These are phyloP conservation scores for Stercorarius parasiticus DNA, from an alignment of 2,113 vertebrate genomes.

Conservation along the genomic window DNA sequence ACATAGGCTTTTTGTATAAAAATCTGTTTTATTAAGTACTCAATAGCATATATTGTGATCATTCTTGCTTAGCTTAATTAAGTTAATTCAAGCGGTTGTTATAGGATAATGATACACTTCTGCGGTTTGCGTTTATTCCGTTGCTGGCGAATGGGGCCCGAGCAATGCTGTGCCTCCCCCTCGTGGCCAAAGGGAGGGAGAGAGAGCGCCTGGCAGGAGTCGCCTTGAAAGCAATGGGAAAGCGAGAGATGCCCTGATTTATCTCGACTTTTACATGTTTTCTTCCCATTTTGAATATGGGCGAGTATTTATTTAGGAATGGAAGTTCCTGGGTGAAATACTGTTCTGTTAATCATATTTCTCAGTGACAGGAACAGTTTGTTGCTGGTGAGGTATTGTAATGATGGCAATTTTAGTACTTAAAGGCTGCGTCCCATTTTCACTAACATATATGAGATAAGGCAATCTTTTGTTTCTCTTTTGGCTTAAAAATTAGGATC, in stretches of 20 bases:
- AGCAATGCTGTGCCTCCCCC: background rate
- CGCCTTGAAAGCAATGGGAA: accelerated
- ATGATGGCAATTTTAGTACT: no score
- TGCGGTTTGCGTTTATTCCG: accelerated
- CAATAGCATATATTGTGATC: accelerated
- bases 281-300: accelerated
- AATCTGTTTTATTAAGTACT: background rate
- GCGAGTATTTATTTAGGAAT: background rate
- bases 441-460: background rate
- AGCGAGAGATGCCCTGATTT: accelerated
- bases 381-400: background rate
- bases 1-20: background rate
- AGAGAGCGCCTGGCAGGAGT: background rate
- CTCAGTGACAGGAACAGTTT: background rate
- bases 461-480: background rate
- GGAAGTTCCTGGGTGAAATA: background rate
- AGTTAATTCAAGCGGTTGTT: background rate
- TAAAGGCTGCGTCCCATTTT: background rate
- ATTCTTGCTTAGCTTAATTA: background rate
- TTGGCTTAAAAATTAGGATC: background rate
- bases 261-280: accelerated
- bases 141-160: background rate
- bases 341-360: accelerated
- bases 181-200: background rate
- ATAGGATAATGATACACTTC: background rate